phyloP scores from a whole-genome alignment of 2,888 invertebrate species.

The Drosophila diplacantha region DNA sequence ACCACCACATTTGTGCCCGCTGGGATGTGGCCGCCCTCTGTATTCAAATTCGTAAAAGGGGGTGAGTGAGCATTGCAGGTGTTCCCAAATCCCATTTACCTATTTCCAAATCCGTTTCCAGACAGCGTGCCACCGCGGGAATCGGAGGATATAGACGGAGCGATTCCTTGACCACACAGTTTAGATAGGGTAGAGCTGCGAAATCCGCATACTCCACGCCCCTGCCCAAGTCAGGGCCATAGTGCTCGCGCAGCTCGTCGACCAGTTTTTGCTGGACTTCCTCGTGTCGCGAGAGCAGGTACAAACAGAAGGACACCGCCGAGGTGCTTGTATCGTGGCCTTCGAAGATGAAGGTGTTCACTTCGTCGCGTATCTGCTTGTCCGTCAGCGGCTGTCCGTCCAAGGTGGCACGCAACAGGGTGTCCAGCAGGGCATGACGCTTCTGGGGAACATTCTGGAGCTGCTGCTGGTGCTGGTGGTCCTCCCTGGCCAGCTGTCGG shows the following conservation, averaged over 20 bases:
- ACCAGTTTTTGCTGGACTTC: conserved; percentile 69
- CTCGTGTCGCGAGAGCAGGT: conserved; percentile 70
- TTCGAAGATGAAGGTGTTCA: conserved; percentile 86
- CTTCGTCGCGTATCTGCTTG: conserved; percentile 82
- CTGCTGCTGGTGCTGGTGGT: background rate
- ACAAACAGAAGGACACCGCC: conserved; percentile 73
- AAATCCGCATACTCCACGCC: conserved; percentile 62
- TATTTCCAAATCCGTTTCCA: conserved; percentile 79
- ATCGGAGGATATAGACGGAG: conserved; percentile 83
- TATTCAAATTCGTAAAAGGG: accelerated
- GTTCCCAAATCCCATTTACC: conserved; percentile 73
- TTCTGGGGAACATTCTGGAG: conserved; percentile 1
- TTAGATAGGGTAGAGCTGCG: conserved; percentile 77
- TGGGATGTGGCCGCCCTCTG: conserved; percentile 57
- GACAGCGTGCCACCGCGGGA: conserved; percentile 80
- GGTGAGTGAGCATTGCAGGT: background rate
- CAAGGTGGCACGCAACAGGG: conserved; percentile 80
- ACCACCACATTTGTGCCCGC: conserved; percentile 71
- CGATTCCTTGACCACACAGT: conserved; percentile 83
- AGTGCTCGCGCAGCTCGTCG: conserved; percentile 65
- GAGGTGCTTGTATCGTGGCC: conserved; percentile 77
- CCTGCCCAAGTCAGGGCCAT: conserved; percentile 57
- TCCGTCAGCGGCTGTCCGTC: conserved; percentile 80
- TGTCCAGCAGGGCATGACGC: conserved; percentile 81
- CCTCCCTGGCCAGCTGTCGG: conserved; percentile 30